Percentiles rank a stretch among this genome's conserved stretches.
These are phyloP conservation scores for Zeus faber DNA, from an alignment of 2,113 vertebrate species.

Conservation along the genomic window DNA sequence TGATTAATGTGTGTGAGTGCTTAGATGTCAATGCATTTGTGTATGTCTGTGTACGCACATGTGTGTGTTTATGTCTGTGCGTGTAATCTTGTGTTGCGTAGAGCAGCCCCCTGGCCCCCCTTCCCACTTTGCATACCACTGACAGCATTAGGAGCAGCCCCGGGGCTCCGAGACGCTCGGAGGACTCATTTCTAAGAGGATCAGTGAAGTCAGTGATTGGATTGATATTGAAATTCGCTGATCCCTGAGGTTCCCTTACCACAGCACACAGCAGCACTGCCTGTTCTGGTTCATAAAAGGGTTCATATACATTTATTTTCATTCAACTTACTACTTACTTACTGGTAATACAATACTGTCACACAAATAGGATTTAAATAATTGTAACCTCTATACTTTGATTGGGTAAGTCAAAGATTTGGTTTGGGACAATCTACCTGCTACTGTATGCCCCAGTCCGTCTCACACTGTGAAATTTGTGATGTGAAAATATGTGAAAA, in stretches of 20 bases:
- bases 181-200: neutral
- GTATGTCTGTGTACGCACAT: neutral
- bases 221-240: slow-evolving; percentile 15
- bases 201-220: slow-evolving; percentile 19
- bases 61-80: slow-evolving; percentile 2
- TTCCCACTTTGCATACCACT: slow-evolving; percentile 14
- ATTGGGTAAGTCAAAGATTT: too few species aligned
- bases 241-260: neutral
- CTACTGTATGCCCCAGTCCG: too few species aligned
- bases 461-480: too few species aligned
- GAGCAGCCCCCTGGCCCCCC: slow-evolving; percentile 19
- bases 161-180: neutral
- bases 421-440: too few species aligned
- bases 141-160: slow-evolving; percentile 32
- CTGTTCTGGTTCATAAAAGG: too few species aligned
- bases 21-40: neutral
- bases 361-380: too few species aligned
- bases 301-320: too few species aligned
- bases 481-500: too few species aligned
- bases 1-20: slow-evolving; percentile 41
- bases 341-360: too few species aligned
- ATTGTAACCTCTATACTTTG: too few species aligned
- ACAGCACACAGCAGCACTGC: too few species aligned
- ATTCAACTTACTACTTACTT: too few species aligned
- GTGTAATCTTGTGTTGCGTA: slow-evolving; percentile 36